Percentiles rank a stretch among this genome's conserved stretches.
phyloP scores from a whole-genome alignment of 2,797 vertebrate genomes.

The Megalops cyprinoides region DNA sequence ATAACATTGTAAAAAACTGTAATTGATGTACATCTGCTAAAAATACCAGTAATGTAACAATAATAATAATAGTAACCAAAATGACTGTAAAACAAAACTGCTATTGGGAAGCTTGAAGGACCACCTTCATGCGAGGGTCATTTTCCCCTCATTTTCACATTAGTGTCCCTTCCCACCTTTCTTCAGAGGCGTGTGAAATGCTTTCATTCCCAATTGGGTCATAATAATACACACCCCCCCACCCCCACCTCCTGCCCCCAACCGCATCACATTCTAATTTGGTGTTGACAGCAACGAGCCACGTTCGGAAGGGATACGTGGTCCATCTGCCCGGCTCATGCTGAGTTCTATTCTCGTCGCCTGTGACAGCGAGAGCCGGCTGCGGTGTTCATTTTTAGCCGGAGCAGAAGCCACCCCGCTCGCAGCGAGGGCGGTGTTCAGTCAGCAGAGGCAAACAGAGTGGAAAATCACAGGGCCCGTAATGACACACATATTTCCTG shows the following conservation, averaged over 20 bases:
- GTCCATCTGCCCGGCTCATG: not conserved
- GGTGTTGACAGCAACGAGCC: conserved; percentile 9
- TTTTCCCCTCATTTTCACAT: not conserved
- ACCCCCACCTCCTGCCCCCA: no score
- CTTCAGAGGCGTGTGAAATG: no score
- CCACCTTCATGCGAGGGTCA: not conserved
- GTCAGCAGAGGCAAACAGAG: not conserved
- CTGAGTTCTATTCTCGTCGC: not conserved
- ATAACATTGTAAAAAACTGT: no score
- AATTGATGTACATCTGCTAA: no score
- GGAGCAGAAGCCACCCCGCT: not conserved
- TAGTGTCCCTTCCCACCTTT: not conserved
- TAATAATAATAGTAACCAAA: no score
- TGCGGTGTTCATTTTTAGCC: no score
- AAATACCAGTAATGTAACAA: no score
- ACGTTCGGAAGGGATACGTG: not conserved
- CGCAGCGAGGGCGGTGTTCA: not conserved
- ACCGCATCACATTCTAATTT: not conserved
- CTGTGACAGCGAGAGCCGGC: not conserved
- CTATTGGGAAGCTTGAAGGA: not conserved
- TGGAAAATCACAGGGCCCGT: not conserved
- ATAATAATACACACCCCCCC: not conserved
- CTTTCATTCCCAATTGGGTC: not conserved
- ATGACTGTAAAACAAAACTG: not conserved
- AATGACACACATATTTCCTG: not conserved